Evolutionary conservation across 2,113 vertebrate genomes (phyloP).

Genomic region (human): DNA sequence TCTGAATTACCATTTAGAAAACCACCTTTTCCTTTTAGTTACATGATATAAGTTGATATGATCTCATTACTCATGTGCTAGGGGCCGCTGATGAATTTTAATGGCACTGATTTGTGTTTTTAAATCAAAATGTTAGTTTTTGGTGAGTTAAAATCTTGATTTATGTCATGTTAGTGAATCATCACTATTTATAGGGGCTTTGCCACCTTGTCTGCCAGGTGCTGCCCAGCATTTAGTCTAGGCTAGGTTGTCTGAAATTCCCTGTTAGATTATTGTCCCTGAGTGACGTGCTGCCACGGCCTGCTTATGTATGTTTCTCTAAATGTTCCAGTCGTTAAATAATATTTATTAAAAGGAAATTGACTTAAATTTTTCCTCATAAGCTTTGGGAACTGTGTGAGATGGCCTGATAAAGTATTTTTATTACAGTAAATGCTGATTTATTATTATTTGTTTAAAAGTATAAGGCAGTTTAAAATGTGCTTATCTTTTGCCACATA

Average conservation of each 20-base stretch:
- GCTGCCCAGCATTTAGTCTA: neutral
- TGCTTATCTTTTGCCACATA: neutral
- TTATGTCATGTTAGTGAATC: constrained; percentile 60
- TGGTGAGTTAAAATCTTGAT: constrained; percentile 33
- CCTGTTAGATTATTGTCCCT: neutral
- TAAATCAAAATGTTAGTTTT: constrained; percentile 33
- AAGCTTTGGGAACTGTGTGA: constrained; percentile 40
- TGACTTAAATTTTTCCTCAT: constrained; percentile 54
- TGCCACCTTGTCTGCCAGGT: constrained; percentile 61
- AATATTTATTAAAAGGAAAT: constrained; percentile 56
- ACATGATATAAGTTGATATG: neutral
- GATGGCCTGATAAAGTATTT: constrained; percentile 26
- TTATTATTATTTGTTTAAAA: constrained; percentile 25
- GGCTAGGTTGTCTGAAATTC: constrained; percentile 6
- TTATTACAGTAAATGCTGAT: constrained; percentile 26
- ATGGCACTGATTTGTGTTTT: constrained; percentile 50
- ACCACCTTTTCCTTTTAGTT: neutral
- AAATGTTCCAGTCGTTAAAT: neutral
- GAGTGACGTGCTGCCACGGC: neutral
- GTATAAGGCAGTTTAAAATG: neutral
- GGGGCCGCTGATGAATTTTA: constrained; percentile 32
- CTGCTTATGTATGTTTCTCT: neutral
- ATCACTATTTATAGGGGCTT: constrained; percentile 55
- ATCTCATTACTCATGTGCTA: neutral
- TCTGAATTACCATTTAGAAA: constrained; percentile 43